Evolutionary conservation across 2,888 invertebrate species (phyloP), one percentile per base, ranked within the genome.

Genomic region (Hyalella azteca): DNA sequence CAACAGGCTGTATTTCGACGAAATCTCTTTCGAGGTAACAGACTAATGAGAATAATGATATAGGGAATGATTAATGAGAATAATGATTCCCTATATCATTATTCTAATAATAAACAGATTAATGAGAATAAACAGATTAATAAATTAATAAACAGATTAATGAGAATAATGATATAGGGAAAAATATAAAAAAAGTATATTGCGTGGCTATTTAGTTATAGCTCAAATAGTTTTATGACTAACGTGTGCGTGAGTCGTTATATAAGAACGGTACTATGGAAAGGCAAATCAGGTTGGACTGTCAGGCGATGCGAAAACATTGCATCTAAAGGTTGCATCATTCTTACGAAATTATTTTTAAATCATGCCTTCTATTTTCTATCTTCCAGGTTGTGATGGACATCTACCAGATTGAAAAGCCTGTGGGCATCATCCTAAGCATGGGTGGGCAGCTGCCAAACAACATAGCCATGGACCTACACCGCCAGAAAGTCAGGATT

Each of bases 381-480:
- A 3, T 29, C 29, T 13, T 15, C 19, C 79, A 91, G 90, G 94
- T 95, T 4, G 98, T 98, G 0, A 97, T 98, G 97, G 97, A 98
- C 87, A 97, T 99, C 86, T 98, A 99, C 87, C 93, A 94, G 84
- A 88, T 95, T 82, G 99, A 99, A 89, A 92, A 93, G 85, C 97
- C 98, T 0, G 93, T 93, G 85, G 99, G 99, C 54, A 93, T 99
- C 5, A 96, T 99, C 86, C 89, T 99, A 26, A 96, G 95, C 4
- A 97, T 99, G 95, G 99, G 99, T 49, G 99, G 99, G 0, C 99
- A 99, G 87, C 89, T 98, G 81, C 98, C 99, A 0, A 99, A 99
- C 88, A 99, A 99, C 87, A 99, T 99, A 85, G 99, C 99, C n/a
- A 97, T 99, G 94, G 95, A 96, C 88, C 90, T 99, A 83, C 95